phyloP scores from a whole-genome alignment of 2,113 vertebrate species.

The Corynorhinus townsendii region DNA sequence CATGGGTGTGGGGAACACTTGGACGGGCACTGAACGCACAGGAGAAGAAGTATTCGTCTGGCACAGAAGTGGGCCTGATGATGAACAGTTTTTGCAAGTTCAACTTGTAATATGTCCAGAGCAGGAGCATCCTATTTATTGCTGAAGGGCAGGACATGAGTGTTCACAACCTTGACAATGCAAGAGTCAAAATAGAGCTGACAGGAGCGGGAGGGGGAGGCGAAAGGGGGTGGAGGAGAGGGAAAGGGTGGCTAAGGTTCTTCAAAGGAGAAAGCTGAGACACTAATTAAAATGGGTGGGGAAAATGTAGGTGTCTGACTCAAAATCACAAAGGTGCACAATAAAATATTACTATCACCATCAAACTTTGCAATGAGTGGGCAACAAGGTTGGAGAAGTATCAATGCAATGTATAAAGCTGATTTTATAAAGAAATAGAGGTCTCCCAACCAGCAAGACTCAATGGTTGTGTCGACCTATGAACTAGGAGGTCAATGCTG shows the following conservation, averaged over 20 bases:
- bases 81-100: neutral
- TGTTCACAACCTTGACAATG: neutral
- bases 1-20: neutral
- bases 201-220: neutral
- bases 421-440: neutral
- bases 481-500: no score
- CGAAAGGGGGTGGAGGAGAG: rapidly evolving
- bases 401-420: neutral
- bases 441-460: no score
- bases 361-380: neutral
- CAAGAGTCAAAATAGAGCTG: neutral
- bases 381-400: neutral
- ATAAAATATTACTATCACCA: neutral
- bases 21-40: neutral
- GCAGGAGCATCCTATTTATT: neutral
- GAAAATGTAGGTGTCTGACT: neutral
- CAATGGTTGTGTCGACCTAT: no score
- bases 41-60: neutral
- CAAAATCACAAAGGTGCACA: neutral
- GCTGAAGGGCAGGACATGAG: neutral
- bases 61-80: neutral
- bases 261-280: neutral
- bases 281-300: neutral
- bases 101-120: neutral
- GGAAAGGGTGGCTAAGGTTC: neutral